Evolutionary conservation across 2,888 invertebrate species (phyloP).

Genomic region (Scaptomyza flava): DNA sequence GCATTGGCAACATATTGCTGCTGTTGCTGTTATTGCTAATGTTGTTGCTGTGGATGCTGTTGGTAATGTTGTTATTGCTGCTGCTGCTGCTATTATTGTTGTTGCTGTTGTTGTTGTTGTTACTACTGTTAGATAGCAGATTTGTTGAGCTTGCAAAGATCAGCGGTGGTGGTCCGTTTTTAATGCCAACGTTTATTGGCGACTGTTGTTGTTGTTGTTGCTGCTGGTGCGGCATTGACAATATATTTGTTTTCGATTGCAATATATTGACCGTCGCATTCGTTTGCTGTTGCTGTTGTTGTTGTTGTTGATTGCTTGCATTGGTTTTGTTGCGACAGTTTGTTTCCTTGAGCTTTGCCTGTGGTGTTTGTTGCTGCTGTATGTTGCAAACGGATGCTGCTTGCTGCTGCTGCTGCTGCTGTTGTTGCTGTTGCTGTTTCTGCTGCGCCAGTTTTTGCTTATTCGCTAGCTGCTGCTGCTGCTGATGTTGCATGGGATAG

Average conservation of each 20-base stretch:
- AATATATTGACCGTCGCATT: slow-evolving; percentile 40
- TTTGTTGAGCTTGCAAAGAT: slow-evolving; percentile 64
- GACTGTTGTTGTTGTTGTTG: slow-evolving; percentile 43
- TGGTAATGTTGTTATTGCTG: slow-evolving; percentile 38
- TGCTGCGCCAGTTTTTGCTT: slow-evolving; percentile 45
- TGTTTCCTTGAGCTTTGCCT: slow-evolving; percentile 43
- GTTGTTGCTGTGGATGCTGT: slow-evolving; percentile 31
- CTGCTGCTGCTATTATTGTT: slow-evolving; percentile 24
- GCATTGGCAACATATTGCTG: slow-evolving; percentile 20
- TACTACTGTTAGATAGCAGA: slow-evolving; percentile 58
- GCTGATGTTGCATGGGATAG: slow-evolving; percentile 83
- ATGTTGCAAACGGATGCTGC: slow-evolving; percentile 44
- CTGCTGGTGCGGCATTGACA: slow-evolving; percentile 54
- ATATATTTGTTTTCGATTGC: slow-evolving; percentile 53
- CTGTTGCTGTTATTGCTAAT: slow-evolving; percentile 46
- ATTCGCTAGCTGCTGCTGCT: slow-evolving; percentile 50
- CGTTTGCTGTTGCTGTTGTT: slow-evolving; percentile 33
- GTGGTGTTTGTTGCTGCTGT: slow-evolving; percentile 32
- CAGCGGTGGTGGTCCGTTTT: slow-evolving; percentile 76
- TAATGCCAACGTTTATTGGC: slow-evolving; percentile 26
- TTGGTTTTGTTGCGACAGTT: slow-evolving; percentile 39
- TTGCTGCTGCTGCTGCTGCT: slow-evolving; percentile 40
- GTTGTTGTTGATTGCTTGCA: slow-evolving; percentile 22
- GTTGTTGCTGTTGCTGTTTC: slow-evolving; percentile 46
- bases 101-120: slow-evolving; percentile 30